These are phyloP conservation scores for Sarotherodon lohbergeri DNA, from an alignment of 2,113 vertebrate species.

Conservation along the genomic window DNA sequence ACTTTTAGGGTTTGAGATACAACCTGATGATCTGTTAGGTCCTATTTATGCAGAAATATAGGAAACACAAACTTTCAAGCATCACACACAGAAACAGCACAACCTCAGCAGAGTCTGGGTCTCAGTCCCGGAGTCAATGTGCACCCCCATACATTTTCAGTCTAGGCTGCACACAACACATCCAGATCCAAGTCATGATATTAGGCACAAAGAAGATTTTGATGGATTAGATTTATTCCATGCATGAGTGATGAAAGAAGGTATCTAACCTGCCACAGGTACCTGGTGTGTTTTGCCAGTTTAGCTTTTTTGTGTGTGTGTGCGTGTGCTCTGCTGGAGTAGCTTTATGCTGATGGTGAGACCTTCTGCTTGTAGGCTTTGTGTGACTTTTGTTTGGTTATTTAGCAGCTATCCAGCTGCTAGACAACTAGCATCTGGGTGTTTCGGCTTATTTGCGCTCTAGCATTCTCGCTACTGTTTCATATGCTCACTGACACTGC, in stretches of 20 bases:
- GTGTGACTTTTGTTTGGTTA: constrained; percentile 12
- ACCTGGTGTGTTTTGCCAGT: background rate
- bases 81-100: background rate
- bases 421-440: constrained; percentile 34
- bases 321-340: background rate
- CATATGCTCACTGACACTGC: constrained; percentile 29
- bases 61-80: background rate
- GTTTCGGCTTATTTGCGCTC: background rate
- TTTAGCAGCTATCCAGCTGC: constrained; percentile 41
- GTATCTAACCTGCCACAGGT: constrained; percentile 14
- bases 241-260: constrained; percentile 18
- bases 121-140: background rate
- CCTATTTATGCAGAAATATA: background rate
- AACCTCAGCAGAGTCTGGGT: background rate
- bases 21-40: background rate
- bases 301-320: background rate
- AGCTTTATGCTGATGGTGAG: constrained; percentile 12
- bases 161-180: background rate
- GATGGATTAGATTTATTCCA: constrained; percentile 32
- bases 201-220: background rate
- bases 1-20: background rate
- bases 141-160: background rate
- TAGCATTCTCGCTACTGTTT: background rate
- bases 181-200: background rate
- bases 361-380: constrained; percentile 21